Percentiles rank a stretch among this genome's conserved stretches.
Conservation (phyloP, 2,888 invertebrate genomes). For the Zonitis immaculata region DNA sequence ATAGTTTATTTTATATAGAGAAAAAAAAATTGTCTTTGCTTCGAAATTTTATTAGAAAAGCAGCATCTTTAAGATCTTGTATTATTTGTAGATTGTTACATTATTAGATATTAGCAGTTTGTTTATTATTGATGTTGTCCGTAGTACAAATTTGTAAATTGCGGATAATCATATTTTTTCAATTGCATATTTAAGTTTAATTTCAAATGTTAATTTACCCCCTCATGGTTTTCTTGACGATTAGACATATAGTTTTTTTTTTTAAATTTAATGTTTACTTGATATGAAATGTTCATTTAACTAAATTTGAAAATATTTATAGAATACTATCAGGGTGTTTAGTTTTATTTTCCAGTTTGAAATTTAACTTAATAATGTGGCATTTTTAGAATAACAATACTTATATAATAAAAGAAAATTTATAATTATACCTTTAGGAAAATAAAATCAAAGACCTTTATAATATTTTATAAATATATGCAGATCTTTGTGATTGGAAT, state of each 20-base stretch:
- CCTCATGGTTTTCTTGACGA: too few relatives aligned
- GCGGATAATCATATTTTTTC: conserved; percentile 19
- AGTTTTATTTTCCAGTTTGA: background rate
- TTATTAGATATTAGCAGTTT: conserved; percentile 18
- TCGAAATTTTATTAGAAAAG: conserved; percentile 6
- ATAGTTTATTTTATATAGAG: conserved; percentile 12
- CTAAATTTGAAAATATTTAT: background rate
- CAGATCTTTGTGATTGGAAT: conserved; percentile 1
- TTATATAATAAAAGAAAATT: background rate
- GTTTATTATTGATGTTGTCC: conserved; percentile 20
- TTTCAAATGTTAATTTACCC: background rate
- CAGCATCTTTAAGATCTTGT: conserved; percentile 19
- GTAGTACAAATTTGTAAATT: conserved; percentile 21
- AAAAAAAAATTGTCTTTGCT: conserved; percentile 14
- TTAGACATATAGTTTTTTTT: background rate
- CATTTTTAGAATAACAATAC: background rate
- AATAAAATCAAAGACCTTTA: background rate
- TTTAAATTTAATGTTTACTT: background rate
- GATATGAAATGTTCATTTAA: background rate
- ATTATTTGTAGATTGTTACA: conserved; percentile 24
- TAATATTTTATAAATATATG: background rate
- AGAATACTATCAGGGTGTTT: background rate
- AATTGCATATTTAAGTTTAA: conserved; percentile 9
- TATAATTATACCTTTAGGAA: background rate
- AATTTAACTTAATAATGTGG: background rate